phyloP scores from a whole-genome alignment of 2,888 invertebrate genomes.

The Neoascia interrupta region DNA sequence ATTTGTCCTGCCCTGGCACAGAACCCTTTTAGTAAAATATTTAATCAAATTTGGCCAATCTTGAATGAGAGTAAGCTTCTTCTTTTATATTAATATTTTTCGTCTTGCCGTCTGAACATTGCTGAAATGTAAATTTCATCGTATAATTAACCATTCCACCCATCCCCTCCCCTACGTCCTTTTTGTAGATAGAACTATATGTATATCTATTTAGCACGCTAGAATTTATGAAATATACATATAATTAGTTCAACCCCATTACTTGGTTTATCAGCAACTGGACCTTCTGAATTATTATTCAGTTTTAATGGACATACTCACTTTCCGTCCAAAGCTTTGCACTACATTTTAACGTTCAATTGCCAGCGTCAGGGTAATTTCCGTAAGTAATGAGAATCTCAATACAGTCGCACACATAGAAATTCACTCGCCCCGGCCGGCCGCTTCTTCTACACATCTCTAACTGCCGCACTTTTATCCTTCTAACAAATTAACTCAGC shows the following conservation, averaged over 20 bases:
- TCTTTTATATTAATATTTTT: too few species aligned
- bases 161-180: background rate
- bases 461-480: too few species aligned
- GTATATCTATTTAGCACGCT: background rate
- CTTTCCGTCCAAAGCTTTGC: background rate
- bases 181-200: background rate
- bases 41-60: too few species aligned
- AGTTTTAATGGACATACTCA: constrained; percentile 5
- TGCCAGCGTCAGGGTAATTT: constrained; percentile 14
- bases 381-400: constrained; percentile 36
- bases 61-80: too few species aligned
- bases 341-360: constrained; percentile 15
- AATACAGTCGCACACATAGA: constrained; percentile 16
- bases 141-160: constrained; percentile 6
- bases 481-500: constrained; percentile 47
- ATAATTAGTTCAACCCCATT: constrained; percentile 41
- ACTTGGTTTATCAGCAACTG: constrained; percentile 7
- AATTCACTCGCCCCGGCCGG: background rate
- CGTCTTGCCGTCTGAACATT: too few species aligned
- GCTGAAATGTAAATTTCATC: constrained; percentile 15
- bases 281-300: constrained; percentile 4
- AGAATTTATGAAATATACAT: constrained; percentile 38
- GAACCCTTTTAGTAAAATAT: too few species aligned
- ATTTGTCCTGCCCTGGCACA: too few species aligned
- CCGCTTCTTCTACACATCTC: background rate